A percentile compares a stretch with the other conserved stretches of the same genome.
These are phyloP conservation scores for Megalonaias nervosa DNA, from an alignment of 1,140 invertebrate genomes.

Conservation along the genomic window DNA sequence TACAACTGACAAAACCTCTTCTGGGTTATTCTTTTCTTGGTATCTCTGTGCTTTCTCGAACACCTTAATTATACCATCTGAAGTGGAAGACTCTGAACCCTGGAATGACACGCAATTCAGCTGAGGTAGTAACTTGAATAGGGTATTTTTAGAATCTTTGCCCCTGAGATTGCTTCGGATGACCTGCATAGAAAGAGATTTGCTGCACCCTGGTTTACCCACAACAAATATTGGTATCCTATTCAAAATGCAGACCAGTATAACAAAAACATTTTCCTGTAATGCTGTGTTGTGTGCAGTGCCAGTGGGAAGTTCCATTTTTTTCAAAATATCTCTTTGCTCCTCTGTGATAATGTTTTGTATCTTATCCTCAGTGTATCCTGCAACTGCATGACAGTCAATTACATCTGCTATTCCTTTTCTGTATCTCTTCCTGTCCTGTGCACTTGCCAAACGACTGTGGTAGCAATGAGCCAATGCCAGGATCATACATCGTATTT, in stretches of 20 bases:
- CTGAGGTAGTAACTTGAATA: conserved; percentile 53
- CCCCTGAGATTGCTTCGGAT: conserved; percentile 55
- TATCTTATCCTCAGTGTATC: conserved; percentile 1
- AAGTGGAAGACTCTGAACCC: conserved; percentile 48
- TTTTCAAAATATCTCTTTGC: conserved; percentile 25
- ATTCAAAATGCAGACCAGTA: conserved; percentile 58
- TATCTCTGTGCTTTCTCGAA: conserved; percentile 48
- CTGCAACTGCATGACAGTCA: neutral
- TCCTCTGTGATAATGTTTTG: conserved; percentile 22
- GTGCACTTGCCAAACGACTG: conserved; percentile 33
- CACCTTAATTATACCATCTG: conserved; percentile 50
- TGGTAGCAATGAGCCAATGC: conserved; percentile 56
- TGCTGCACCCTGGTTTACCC: conserved; percentile 63
- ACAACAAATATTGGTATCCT: conserved; percentile 59
- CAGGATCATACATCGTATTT: conserved; percentile 39
- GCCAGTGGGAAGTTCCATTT: conserved; percentile 35
- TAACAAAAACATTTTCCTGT: conserved; percentile 61
- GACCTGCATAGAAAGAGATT: conserved; percentile 58
- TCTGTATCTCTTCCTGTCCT: conserved; percentile 35
- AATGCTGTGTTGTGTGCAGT: conserved; percentile 51
- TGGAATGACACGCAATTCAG: conserved; percentile 51
- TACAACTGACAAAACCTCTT: conserved; percentile 48
- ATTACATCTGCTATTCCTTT: conserved; percentile 28
- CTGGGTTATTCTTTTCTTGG: conserved; percentile 30
- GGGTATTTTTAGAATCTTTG: conserved; percentile 35